These are phyloP conservation scores for Pristionchus maxplancki DNA, from an alignment of 2,888 invertebrate species.

Conservation along the genomic window DNA sequence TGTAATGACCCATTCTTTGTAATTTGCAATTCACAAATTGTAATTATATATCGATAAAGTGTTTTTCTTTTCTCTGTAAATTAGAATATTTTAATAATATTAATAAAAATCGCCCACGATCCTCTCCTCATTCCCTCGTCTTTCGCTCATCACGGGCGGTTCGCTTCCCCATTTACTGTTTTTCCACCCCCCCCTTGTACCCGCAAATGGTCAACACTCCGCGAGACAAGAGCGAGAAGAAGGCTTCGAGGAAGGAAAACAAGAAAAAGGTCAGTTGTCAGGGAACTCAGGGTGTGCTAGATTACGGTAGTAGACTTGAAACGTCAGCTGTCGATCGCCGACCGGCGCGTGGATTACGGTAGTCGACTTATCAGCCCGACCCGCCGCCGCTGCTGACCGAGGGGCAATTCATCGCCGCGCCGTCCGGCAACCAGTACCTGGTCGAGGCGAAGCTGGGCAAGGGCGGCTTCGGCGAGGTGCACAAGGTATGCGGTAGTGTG, in stretches of 20 bases:
- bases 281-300: neutral
- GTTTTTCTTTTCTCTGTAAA: too few relatives aligned
- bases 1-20: too few relatives aligned
- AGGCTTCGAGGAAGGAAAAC: neutral
- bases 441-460: neutral
- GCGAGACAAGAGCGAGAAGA: neutral
- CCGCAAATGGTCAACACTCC: neutral
- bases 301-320: neutral
- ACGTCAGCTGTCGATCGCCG: neutral
- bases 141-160: neutral
- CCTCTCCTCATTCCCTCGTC: neutral
- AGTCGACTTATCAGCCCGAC: neutral
- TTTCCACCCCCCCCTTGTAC: neutral
- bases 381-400: neutral
- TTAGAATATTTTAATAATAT: too few relatives aligned
- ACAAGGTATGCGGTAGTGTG: neutral
- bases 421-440: neutral
- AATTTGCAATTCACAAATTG: too few relatives aligned
- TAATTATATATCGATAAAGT: too few relatives aligned
- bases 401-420: neutral
- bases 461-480: conserved; percentile 28
- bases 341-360: neutral
- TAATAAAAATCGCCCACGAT: too few relatives aligned
- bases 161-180: neutral
- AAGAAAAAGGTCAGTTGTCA: neutral